phyloP scores from a whole-genome alignment of 2,113 vertebrate genomes.

The Triplophysa dalaica region DNA sequence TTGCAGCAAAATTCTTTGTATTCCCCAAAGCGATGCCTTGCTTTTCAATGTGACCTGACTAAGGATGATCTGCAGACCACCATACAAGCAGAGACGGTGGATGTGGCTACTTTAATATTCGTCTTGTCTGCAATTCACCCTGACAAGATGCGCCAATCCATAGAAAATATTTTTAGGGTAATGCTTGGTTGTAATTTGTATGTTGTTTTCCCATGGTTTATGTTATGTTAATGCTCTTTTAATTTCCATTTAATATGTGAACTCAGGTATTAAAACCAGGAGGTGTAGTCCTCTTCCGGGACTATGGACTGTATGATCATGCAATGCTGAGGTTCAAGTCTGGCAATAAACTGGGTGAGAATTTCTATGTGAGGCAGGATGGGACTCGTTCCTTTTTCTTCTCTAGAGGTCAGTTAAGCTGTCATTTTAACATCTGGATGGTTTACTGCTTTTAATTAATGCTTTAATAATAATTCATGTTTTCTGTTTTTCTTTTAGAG shows the following conservation, averaged over 20 bases:
- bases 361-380: conserved; percentile 95
- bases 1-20: conserved; percentile 85
- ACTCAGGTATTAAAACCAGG: conserved; percentile 88
- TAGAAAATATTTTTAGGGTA: conserved; percentile 87
- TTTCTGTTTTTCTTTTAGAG: conserved; percentile 69
- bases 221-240: not conserved
- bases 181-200: conserved; percentile 18
- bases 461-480: not conserved
- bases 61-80: conserved; percentile 82
- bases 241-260: conserved; percentile 20
- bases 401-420: conserved; percentile 80
- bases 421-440: not conserved
- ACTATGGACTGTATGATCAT: conserved; percentile 92
- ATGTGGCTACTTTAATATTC: conserved; percentile 88
- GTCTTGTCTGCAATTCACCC: conserved; percentile 94
- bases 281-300: conserved; percentile 86
- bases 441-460: not conserved
- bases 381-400: conserved; percentile 95
- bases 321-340: conserved; percentile 95
- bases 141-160: conserved; percentile 86
- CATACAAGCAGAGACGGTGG: conserved; percentile 79
- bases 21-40: conserved; percentile 79
- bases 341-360: conserved; percentile 87
- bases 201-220: not conserved
- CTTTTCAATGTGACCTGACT: conserved; percentile 94